Base-by-base conservation (phyloP, 2,888 invertebrate genomes). In the Sminthurides aquaticus region DNA sequence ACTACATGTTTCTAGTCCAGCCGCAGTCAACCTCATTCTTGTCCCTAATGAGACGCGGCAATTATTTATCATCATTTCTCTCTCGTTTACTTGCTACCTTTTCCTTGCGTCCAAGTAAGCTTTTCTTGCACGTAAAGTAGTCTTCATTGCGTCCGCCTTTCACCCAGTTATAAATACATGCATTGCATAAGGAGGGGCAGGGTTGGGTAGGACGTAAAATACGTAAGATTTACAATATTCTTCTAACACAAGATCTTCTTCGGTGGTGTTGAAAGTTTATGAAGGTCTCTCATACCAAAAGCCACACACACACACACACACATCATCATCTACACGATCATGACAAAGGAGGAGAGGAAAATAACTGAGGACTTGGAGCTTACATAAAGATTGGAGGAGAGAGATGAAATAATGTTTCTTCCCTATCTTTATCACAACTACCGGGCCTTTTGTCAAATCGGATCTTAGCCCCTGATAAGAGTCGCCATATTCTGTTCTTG, bases 11-110 rank as follows among this genome's bases (percentile, higher is more conserved):
- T n/a, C n/a, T n/a, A n/a, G n/a, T n/a, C n/a, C n/a, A n/a, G n/a
- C n/a, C n/a, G n/a, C n/a, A 20, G 18, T 8, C 15, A 20, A 15
- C 43, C 18, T 52, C 22, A 52, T 52, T 52, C 18, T 20, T 20
- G 52, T 52, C 20, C 22, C 52, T 52, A 52, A 52, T 52, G 52
- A 52, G 52, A 52, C 52, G 18, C 22, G 52, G 52, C 52, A 52
- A 52, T 52, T 52, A 52, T 52, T 52, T 52, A 52, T 52, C 22
- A 52, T 52, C 22, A 5, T 20, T 22, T 20, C 52, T 52, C 52
- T 20, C 18, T 5, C 43, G 8, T 52, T 52, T 52, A 20, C 20
- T 52, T n/a, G n/a, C n/a, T n/a, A n/a, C n/a, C n/a, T n/a, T n/a
- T n/a, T n/a, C n/a, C n/a, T n/a, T n/a, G n/a, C n/a, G n/a, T n/a